Conservation (phyloP, 2,888 invertebrate genomes). For the Ditula angustiorana region DNA sequence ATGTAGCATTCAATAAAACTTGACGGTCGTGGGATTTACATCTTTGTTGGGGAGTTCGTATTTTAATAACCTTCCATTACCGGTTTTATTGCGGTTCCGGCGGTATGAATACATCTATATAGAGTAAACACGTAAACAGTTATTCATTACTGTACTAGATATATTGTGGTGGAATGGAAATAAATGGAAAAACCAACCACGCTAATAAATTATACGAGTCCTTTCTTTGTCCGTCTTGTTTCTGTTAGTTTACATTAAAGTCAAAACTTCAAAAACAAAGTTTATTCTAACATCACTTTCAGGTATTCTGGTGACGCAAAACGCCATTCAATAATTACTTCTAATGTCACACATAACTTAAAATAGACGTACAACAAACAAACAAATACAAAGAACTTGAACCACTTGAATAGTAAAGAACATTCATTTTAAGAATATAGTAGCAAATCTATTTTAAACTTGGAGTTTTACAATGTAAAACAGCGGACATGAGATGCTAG, state of each 20-base stretch:
- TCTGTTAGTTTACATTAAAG: slow-evolving; percentile 18
- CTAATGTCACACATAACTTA: not conserved
- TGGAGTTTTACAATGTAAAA: slow-evolving; percentile 52
- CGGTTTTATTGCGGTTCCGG: slow-evolving; percentile 33
- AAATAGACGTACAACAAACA: not conserved
- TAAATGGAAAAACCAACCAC: not conserved
- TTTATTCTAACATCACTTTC: slow-evolving; percentile 7
- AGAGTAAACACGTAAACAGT: slow-evolving; percentile 10
- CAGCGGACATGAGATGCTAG: slow-evolving; percentile 48
- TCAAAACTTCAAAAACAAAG: slow-evolving; percentile 16
- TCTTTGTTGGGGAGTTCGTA: slow-evolving; percentile 51
- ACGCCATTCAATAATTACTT: not conserved
- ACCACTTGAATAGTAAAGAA: not conserved
- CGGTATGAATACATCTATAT: slow-evolving; percentile 18
- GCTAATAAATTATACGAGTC: slow-evolving; percentile 21
- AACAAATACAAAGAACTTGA: not conserved
- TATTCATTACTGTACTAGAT: slow-evolving; percentile 8
- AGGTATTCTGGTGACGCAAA: not conserved
- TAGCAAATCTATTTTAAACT: slow-evolving; percentile 32
- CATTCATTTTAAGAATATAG: not conserved
- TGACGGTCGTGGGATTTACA: slow-evolving; percentile 52
- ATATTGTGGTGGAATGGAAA: not conserved
- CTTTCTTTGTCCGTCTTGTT: slow-evolving; percentile 22
- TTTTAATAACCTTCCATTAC: slow-evolving; percentile 49
- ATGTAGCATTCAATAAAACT: slow-evolving; percentile 67